A percentile compares a stretch with the other conserved stretches of the same genome.
These are phyloP conservation scores for Eupithecia exiguata DNA, from an alignment of 2,888 invertebrate species.

Conservation along the genomic window DNA sequence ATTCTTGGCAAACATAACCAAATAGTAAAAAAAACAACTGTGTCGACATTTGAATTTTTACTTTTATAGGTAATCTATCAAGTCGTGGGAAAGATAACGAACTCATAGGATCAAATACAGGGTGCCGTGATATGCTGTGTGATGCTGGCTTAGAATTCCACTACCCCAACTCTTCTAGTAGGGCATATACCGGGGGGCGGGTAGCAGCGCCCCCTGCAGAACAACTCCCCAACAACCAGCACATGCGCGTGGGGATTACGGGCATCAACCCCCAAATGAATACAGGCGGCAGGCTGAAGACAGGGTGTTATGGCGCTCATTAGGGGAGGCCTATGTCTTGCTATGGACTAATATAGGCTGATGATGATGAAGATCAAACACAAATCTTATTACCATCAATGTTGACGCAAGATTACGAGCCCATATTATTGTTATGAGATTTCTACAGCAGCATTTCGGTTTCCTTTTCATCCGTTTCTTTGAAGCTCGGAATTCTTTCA, in stretches of 20 bases:
- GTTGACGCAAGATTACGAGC: neutral
- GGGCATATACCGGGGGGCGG: no score
- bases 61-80: neutral
- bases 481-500: neutral
- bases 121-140: no score
- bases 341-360: no score
- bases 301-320: no score
- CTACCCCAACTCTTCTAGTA: no score
- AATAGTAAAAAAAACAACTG: conserved; percentile 28
- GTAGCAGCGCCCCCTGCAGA: no score
- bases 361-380: neutral
- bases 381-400: neutral
- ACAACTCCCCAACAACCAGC: no score
- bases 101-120: neutral
- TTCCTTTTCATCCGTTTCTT: neutral
- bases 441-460: neutral
- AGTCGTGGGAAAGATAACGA: neutral
- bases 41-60: neutral
- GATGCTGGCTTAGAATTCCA: no score
- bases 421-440: neutral
- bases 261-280: no score
- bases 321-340: no score
- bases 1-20: conserved; percentile 62
- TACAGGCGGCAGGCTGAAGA: no score
- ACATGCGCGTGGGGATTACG: no score